phyloP scores from a whole-genome alignment of 2,888 invertebrate genomes.

The Mactromeris polynyma region DNA sequence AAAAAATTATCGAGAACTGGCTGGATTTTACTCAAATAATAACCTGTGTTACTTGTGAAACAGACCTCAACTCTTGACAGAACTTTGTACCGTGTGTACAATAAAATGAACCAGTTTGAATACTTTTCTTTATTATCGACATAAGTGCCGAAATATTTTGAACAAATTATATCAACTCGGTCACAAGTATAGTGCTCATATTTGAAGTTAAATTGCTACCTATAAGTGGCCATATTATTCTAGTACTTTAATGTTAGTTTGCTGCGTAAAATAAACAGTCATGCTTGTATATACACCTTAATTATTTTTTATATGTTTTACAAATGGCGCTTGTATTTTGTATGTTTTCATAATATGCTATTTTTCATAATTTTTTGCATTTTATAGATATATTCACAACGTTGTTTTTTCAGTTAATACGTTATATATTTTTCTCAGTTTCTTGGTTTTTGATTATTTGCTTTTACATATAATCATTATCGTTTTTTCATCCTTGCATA shows the following conservation, averaged over 20 bases:
- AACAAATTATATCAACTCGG: background rate
- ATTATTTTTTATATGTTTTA: slow-evolving; percentile 9
- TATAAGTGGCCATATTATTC: background rate
- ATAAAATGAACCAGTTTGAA: no score
- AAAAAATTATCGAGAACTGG: no score
- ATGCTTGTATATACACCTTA: slow-evolving; percentile 16
- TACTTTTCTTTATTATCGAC: no score
- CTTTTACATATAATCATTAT: background rate
- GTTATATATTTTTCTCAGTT: background rate
- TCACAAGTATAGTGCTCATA: no score
- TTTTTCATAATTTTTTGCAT: slow-evolving; percentile 5
- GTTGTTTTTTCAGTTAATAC: background rate
- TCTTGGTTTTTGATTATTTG: background rate
- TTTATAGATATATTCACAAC: background rate
- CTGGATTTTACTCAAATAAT: background rate
- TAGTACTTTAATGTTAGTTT: background rate
- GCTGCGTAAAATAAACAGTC: background rate
- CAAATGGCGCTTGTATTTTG: background rate
- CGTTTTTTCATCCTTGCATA: no score
- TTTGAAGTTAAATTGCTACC: background rate
- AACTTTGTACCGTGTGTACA: no score
- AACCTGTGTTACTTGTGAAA: background rate
- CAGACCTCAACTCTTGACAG: no score
- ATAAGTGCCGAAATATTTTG: background rate
- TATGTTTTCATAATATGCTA: background rate